A percentile compares a stretch with the other conserved stretches of the same genome.
phyloP scores from a whole-genome alignment of 2,113 vertebrate genomes.

The Calcarius ornatus region DNA sequence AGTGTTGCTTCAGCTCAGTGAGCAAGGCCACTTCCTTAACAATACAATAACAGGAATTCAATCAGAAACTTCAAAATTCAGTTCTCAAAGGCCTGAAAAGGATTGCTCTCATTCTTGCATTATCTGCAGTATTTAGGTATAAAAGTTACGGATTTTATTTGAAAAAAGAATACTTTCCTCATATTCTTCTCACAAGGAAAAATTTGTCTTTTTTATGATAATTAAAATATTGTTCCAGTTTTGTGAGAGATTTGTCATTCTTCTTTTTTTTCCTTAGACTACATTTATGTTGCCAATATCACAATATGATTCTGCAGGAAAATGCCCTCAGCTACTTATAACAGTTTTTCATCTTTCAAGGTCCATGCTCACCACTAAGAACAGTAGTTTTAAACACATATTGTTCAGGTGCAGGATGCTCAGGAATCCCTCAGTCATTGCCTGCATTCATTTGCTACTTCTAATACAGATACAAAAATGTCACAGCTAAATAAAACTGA shows the following conservation, averaged over 20 bases:
- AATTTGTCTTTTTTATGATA: background rate
- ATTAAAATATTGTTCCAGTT: background rate
- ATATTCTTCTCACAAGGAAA: background rate
- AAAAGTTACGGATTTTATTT: background rate
- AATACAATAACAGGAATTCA: conserved; percentile 52
- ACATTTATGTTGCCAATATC: background rate
- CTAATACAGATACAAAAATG: background rate
- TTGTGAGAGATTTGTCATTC: background rate
- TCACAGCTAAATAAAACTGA: background rate
- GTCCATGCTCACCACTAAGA: background rate
- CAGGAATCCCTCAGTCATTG: background rate
- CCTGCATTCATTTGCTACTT: background rate
- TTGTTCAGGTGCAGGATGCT: background rate
- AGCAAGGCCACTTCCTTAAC: conserved; percentile 40
- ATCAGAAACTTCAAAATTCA: conserved; percentile 32
- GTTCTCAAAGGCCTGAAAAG: background rate
- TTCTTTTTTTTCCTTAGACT: background rate
- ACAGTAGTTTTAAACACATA: background rate
- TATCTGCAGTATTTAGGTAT: background rate
- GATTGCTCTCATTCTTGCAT: background rate
- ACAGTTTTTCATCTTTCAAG: background rate
- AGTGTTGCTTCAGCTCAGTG: background rate
- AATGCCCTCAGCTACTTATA: background rate
- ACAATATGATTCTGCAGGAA: background rate
- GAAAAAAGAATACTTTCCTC: background rate